A percentile compares a stretch with the other conserved stretches of the same genome.
Conservation (phyloP, 1,140 invertebrate genomes). For the Cydia fagiglandana region DNA sequence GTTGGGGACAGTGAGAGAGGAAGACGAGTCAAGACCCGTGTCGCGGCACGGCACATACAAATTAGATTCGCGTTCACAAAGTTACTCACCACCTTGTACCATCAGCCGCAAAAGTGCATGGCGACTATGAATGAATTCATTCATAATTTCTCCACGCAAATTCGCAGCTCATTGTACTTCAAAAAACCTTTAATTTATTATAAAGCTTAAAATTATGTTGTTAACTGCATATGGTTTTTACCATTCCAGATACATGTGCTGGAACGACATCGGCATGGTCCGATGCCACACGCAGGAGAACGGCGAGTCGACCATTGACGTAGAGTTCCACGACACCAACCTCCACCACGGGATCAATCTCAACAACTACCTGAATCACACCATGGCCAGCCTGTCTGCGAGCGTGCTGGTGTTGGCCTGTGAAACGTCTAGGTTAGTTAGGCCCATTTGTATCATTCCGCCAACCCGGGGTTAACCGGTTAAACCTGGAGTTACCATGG, state of each 20-base stretch:
- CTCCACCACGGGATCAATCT: slow-evolving; percentile 94
- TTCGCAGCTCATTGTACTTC: too few relatives aligned
- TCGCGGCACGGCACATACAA: slow-evolving; percentile 7
- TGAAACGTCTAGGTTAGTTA: slow-evolving; percentile 78
- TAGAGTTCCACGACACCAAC: slow-evolving; percentile 96
- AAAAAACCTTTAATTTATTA: too few relatives aligned
- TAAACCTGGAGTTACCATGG: too few relatives aligned
- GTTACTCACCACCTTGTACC: too few relatives aligned
- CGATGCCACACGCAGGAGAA: slow-evolving; percentile 85
- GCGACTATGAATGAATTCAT: too few relatives aligned
- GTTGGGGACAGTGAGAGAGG: too few relatives aligned
- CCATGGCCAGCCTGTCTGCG: slow-evolving; percentile 90
- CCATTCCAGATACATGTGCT: slow-evolving; percentile 83
- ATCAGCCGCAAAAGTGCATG: too few relatives aligned
- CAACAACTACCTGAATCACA: slow-evolving; percentile 87
- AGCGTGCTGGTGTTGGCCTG: slow-evolving; percentile 90
- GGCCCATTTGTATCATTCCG: too few relatives aligned
- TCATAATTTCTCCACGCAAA: too few relatives aligned
- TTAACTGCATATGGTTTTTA: neutral
- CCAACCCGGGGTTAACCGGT: too few relatives aligned
- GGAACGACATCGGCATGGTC: slow-evolving; percentile 92
- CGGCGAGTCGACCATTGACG: slow-evolving; percentile 90
- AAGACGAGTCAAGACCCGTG: too few relatives aligned
- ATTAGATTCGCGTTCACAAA: too few relatives aligned
- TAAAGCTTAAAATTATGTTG: neutral